A percentile compares a stretch with the other conserved stretches of the same genome.
Evolutionary conservation across 2,113 vertebrate genomes (phyloP).

Genomic region (Chlorodrepanis virens): DNA sequence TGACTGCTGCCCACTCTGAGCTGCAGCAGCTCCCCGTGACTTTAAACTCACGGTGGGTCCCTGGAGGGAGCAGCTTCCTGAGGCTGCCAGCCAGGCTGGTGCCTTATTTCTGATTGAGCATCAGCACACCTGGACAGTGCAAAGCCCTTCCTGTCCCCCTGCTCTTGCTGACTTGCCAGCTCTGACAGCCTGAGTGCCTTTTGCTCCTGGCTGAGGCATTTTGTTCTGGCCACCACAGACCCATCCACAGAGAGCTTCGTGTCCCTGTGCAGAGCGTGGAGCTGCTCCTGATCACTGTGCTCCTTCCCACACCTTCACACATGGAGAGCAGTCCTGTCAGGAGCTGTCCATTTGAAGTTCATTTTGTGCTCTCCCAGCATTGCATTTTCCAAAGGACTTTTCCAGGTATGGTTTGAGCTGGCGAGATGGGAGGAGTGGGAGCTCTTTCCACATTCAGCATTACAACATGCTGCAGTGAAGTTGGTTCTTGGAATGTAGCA

Average conservation of each 20-base stretch:
- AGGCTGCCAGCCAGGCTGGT: background rate
- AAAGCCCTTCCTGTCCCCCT: background rate
- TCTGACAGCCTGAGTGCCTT: background rate
- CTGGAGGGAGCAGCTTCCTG: background rate
- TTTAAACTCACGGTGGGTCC: rapidly evolving
- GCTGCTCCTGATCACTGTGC: background rate
- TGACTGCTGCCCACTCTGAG: background rate
- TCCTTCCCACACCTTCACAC: background rate
- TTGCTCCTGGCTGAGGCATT: rapidly evolving
- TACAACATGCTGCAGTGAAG: background rate
- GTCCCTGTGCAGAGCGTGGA: rapidly evolving
- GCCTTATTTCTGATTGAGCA: background rate
- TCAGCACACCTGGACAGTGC: background rate
- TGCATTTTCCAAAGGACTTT: background rate
- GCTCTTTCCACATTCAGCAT: background rate
- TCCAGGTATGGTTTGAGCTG: background rate
- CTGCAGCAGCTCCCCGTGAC: rapidly evolving
- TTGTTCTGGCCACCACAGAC: background rate
- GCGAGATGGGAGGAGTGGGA: background rate
- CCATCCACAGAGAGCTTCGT: rapidly evolving
- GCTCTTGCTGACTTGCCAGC: background rate
- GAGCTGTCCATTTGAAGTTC: background rate
- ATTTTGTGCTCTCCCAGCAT: background rate
- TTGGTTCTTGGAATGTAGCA: conserved; percentile 24
- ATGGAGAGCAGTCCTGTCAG: background rate